Evolutionary conservation across 2,113 vertebrate species (phyloP).

Genomic region (Albula glossodonta): DNA sequence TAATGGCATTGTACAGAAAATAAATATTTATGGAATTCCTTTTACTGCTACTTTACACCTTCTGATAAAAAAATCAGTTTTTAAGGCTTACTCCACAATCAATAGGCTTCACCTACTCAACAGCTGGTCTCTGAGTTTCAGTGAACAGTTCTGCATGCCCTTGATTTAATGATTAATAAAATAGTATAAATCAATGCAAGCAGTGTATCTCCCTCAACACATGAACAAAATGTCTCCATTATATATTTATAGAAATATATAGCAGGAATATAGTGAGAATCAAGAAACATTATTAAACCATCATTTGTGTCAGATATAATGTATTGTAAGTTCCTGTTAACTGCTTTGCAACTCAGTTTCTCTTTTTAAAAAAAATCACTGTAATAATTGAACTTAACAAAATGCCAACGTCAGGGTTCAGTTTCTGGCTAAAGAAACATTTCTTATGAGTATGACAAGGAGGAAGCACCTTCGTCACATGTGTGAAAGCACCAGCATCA

Average conservation of each 20-base stretch:
- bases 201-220: too few species aligned
- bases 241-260: too few species aligned
- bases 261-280: too few species aligned
- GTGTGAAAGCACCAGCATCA: background rate
- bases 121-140: background rate
- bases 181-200: too few species aligned
- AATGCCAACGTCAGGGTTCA: too few species aligned
- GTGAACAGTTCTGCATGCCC: background rate
- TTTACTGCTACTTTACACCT: background rate
- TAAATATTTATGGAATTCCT: background rate
- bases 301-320: too few species aligned
- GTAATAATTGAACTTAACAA: background rate
- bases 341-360: background rate
- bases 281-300: too few species aligned
- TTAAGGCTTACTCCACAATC: background rate
- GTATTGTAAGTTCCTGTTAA: background rate
- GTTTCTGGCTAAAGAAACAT: too few species aligned
- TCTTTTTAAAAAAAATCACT: background rate
- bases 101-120: background rate
- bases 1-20: background rate
- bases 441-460: background rate
- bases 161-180: background rate
- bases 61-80: background rate
- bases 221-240: too few species aligned
- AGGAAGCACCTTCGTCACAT: background rate